These are phyloP conservation scores for Coelinius sp. DNA, from an alignment of 2,888 invertebrate species.

Conservation along the genomic window DNA sequence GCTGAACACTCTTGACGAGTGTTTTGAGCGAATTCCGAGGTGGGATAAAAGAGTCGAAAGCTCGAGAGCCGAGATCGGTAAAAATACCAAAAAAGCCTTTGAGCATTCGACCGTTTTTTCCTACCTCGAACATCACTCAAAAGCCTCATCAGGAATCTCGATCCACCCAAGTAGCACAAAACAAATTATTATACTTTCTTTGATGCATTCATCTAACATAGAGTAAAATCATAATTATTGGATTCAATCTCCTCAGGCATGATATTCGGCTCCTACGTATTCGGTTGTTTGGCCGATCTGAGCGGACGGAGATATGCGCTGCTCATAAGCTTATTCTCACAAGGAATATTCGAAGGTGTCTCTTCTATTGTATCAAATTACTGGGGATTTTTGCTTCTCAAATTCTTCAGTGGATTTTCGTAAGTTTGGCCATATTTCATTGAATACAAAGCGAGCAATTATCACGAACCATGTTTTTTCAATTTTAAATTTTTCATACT, in stretches of 20 bases:
- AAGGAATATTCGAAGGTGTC: conserved; percentile 74
- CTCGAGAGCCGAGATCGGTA: too few relatives aligned
- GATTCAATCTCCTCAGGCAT: conserved; percentile 75
- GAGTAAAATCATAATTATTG: neutral
- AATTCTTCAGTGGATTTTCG: conserved; percentile 78
- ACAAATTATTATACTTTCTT: neutral
- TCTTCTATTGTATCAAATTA: conserved; percentile 75
- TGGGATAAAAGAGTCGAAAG: too few relatives aligned
- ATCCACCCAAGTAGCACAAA: too few relatives aligned
- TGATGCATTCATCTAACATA: neutral
- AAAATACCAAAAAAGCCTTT: too few relatives aligned
- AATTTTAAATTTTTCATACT: conserved; percentile 35
- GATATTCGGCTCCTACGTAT: conserved; percentile 80
- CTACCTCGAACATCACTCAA: too few relatives aligned
- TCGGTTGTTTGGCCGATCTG: conserved; percentile 81
- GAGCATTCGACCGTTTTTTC: too few relatives aligned
- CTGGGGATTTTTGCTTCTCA: conserved; percentile 75
- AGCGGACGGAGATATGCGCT: conserved; percentile 78
- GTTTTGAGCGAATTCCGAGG: too few relatives aligned
- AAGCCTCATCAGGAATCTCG: too few relatives aligned
- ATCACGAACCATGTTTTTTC: neutral
- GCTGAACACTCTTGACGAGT: too few relatives aligned
- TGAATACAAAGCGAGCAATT: neutral
- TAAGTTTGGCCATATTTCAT: conserved; percentile 72
- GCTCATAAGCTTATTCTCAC: conserved; percentile 75